These are phyloP conservation scores for Nymphalis io DNA, from an alignment of 1,140 invertebrate species.

Conservation along the genomic window DNA sequence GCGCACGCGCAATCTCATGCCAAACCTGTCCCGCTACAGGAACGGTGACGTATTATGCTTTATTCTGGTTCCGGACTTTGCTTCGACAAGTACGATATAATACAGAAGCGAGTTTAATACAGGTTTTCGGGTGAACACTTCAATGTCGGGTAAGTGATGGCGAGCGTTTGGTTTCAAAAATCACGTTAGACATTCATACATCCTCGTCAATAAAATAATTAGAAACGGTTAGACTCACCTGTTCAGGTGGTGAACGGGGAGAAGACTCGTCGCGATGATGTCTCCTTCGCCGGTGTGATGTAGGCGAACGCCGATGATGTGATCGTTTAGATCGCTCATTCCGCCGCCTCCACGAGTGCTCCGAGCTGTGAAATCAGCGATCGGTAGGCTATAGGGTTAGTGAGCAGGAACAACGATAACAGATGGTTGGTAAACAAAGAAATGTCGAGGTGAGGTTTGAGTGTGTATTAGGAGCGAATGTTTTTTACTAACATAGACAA, in stretches of 20 bases:
- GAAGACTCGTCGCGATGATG: constrained; percentile 82
- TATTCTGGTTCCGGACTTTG: constrained; percentile 70
- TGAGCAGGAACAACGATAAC: constrained; percentile 51
- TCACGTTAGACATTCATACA: constrained; percentile 57
- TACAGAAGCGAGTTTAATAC: constrained; percentile 42
- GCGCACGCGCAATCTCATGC: constrained; percentile 70
- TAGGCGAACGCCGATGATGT: constrained; percentile 82
- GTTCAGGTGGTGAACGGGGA: constrained; percentile 76
- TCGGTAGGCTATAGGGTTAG: constrained; percentile 75
- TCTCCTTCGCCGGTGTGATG: constrained; percentile 81
- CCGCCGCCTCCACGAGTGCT: constrained; percentile 82
- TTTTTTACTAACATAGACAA: constrained; percentile 71
- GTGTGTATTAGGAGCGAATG: constrained; percentile 47
- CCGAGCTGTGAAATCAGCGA: constrained; percentile 82
- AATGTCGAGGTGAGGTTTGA: constrained; percentile 63
- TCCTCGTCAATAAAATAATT: constrained; percentile 55
- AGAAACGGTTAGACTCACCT: constrained; percentile 70
- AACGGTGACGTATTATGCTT: constrained; percentile 65
- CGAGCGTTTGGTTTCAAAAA: constrained; percentile 60
- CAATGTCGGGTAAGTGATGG: constrained; percentile 49
- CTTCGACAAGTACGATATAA: constrained; percentile 45
- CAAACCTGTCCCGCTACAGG: constrained; percentile 73
- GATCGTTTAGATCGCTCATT: constrained; percentile 84
- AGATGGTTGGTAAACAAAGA: constrained; percentile 43
- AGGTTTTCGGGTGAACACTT: constrained; percentile 72